Percentiles rank a stretch among this genome's conserved stretches.
Conservation (phyloP, 2,888 invertebrate species). For the Harpagoxenus sublaevis region DNA sequence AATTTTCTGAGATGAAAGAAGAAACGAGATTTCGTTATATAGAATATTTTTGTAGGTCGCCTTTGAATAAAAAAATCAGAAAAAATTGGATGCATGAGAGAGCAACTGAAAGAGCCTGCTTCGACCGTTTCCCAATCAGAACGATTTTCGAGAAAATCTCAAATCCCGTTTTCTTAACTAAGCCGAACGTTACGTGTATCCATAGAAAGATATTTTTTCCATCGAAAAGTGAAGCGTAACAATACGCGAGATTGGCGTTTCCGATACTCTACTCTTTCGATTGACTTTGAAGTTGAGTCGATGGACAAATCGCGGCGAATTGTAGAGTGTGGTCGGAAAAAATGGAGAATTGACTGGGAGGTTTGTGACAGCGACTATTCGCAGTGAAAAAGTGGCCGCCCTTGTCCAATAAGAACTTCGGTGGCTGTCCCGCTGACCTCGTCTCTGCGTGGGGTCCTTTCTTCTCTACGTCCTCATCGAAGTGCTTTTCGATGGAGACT, state of each 20-base stretch:
- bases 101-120: background rate
- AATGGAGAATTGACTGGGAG: slow-evolving; percentile 61
- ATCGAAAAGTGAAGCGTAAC: slow-evolving; percentile 11
- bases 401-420: slow-evolving; percentile 78
- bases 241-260: slow-evolving; percentile 62
- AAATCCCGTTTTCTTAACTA: slow-evolving; percentile 26
- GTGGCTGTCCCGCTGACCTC: slow-evolving; percentile 81
- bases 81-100: slow-evolving; percentile 1
- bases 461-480: slow-evolving; percentile 70
- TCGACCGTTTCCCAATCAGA: background rate
- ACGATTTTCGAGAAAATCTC: slow-evolving; percentile 29
- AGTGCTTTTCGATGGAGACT: slow-evolving; percentile 74
- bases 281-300: slow-evolving; percentile 60
- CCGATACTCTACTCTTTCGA: slow-evolving; percentile 69
- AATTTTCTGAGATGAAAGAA: slow-evolving; percentile 6
- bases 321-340: slow-evolving; percentile 59
- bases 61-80: background rate
- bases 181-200: slow-evolving; percentile 19
- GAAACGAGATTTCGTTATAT: background rate
- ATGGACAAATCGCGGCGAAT: slow-evolving; percentile 60
- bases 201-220: slow-evolving; percentile 21
- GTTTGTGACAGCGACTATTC: slow-evolving; percentile 73
- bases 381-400: slow-evolving; percentile 76
- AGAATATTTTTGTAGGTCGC: slow-evolving; percentile 2
- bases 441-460: slow-evolving; percentile 82